Percentiles rank a stretch among this genome's conserved stretches.
Evolutionary conservation across 2,797 vertebrate genomes (phyloP).

Genomic region (Emys orbicularis): DNA sequence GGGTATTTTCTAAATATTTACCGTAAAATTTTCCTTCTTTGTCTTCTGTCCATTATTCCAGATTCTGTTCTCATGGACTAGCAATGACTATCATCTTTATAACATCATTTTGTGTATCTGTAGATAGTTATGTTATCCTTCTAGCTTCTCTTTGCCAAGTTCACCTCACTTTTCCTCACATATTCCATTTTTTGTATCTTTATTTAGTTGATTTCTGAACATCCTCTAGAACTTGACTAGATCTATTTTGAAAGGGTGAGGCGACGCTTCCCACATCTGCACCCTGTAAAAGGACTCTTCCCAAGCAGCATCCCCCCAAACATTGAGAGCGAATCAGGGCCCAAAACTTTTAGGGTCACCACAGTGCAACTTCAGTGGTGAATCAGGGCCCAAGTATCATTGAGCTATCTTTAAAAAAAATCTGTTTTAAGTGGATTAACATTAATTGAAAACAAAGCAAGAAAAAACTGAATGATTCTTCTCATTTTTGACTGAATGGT

Average conservation of each 20-base stretch:
- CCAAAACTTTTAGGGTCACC: neutral
- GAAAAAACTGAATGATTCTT: conserved; percentile 6
- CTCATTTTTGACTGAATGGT: conserved; percentile 4
- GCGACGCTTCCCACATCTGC: neutral
- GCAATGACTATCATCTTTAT: neutral
- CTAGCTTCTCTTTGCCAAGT: neutral
- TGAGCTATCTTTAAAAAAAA: neutral
- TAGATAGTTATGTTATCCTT: neutral
- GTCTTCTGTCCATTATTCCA: neutral
- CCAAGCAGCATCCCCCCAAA: neutral
- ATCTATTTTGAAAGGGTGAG: neutral
- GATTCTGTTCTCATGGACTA: neutral
- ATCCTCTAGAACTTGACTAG: neutral
- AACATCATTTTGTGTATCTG: neutral
- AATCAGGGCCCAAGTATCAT: neutral
- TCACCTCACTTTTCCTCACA: neutral
- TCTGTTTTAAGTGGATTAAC: neutral
- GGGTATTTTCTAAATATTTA: neutral
- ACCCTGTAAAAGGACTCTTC: neutral
- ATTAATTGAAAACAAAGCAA: conserved; percentile 18
- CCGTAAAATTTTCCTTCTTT: neutral
- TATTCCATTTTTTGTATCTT: neutral
- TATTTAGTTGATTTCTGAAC: neutral
- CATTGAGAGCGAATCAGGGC: neutral
- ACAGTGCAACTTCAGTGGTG: neutral